Conservation (phyloP, 2,888 invertebrate species). For the Amiota communis region DNA sequence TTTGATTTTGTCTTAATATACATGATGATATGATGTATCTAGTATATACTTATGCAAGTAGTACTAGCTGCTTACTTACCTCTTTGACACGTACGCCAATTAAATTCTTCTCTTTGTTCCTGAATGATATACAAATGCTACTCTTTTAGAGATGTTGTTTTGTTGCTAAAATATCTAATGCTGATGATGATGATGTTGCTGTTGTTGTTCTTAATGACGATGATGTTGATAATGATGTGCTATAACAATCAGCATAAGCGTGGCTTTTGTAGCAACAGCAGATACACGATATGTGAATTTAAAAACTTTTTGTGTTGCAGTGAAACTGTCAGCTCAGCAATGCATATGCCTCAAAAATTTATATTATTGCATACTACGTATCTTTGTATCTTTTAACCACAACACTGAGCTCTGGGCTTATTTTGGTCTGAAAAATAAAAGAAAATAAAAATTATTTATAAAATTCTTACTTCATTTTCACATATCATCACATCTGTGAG, state of each 20-base stretch:
- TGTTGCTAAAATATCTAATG: slow-evolving; percentile 36
- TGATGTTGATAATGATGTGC: background rate
- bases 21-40: background rate
- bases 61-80: background rate
- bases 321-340: too few species aligned
- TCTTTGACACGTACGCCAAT: slow-evolving; percentile 16
- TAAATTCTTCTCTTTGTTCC: slow-evolving; percentile 15
- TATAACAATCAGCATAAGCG: slow-evolving; percentile 10
- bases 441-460: background rate
- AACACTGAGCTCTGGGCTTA: too few species aligned
- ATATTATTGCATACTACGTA: too few species aligned
- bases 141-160: too few species aligned
- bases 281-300: background rate
- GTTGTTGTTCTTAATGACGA: background rate
- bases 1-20: slow-evolving; percentile 10
- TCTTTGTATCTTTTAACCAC: too few species aligned
- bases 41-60: background rate
- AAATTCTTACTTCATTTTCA: background rate
- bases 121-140: background rate
- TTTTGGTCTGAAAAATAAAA: too few species aligned
- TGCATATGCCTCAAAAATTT: too few species aligned
- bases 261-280: too few species aligned
- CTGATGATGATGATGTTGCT: background rate
- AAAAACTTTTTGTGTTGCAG: too few species aligned
- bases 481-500: too few species aligned